Percentiles rank a stretch among this genome's conserved stretches.
These are phyloP conservation scores for Eulemur mongoz DNA, from an alignment of 2,797 vertebrate species.

Conservation along the genomic window DNA sequence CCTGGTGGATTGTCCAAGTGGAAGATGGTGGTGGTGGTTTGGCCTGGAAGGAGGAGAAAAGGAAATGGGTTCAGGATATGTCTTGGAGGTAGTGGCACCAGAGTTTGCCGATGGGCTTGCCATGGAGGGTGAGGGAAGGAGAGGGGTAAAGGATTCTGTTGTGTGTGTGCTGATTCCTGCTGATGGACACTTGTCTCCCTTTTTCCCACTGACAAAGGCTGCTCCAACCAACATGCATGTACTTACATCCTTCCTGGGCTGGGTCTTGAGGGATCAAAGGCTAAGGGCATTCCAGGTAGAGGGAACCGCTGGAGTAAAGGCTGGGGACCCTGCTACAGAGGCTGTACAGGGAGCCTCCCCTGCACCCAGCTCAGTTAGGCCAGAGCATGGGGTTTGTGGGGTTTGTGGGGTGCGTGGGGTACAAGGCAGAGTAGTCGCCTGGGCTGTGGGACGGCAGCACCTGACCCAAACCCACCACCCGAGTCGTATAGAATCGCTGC, in stretches of 20 bases:
- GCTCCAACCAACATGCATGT: not conserved
- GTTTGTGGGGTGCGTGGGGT: not conserved
- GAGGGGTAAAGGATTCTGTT: not conserved
- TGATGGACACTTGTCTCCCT: not conserved
- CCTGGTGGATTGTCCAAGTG: not conserved
- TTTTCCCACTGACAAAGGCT: not conserved
- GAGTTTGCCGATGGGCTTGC: not conserved
- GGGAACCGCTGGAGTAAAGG: not conserved
- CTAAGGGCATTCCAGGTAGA: not conserved
- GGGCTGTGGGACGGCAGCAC: not conserved
- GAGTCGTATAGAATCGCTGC: not conserved
- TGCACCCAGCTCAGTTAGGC: not conserved
- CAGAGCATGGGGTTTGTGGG: rapidly evolving
- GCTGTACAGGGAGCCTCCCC: not conserved
- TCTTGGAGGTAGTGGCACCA: not conserved
- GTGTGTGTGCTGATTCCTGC: not conserved
- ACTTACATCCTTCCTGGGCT: not conserved
- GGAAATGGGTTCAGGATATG: not conserved
- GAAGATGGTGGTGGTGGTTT: not conserved
- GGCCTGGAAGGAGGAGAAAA: not conserved
- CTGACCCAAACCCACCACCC: not conserved
- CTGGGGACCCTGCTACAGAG: not conserved
- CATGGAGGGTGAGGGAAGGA: too few relatives aligned
- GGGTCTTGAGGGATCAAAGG: not conserved
- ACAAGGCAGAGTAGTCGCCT: not conserved